A percentile compares a stretch with the other conserved stretches of the same genome.
Conservation (phyloP, 2,113 vertebrate species). For the Copsychus sechellarum region DNA sequence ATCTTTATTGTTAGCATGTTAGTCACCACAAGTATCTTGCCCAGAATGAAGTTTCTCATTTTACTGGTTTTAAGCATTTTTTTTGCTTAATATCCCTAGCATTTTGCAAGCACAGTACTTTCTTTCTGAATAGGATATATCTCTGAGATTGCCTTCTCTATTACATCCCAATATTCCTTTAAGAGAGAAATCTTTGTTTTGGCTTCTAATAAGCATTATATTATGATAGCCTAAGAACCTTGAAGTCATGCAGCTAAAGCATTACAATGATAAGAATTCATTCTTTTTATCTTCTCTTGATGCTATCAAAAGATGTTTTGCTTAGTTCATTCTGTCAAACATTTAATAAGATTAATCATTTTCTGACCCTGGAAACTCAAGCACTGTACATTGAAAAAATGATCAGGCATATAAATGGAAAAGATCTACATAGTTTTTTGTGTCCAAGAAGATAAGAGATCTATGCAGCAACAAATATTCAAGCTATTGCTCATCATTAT, state of each 20-base stretch:
- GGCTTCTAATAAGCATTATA: constrained; percentile 51
- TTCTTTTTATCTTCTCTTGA: constrained; percentile 58
- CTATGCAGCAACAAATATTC: constrained; percentile 1
- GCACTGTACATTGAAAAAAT: constrained; percentile 38
- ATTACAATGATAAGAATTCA: constrained; percentile 53
- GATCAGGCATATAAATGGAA: constrained; percentile 22
- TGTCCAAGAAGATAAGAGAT: constrained; percentile 4
- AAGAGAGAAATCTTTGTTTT: constrained; percentile 57
- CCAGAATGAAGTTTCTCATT: not conserved
- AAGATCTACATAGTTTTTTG: constrained; percentile 12
- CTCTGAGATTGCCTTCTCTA: not conserved
- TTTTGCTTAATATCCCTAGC: not conserved
- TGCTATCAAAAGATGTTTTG: constrained; percentile 46
- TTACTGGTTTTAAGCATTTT: not conserved
- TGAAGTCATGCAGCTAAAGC: constrained; percentile 49
- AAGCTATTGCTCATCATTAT: not conserved
- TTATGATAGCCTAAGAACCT: constrained; percentile 37
- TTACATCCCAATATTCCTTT: not conserved
- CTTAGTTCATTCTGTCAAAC: constrained; percentile 52
- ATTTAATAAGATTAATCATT: constrained; percentile 58
- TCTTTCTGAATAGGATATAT: not conserved
- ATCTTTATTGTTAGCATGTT: not conserved
- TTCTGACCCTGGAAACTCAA: constrained; percentile 56
- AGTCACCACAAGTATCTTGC: not conserved
- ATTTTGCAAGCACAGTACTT: not conserved